Conservation (phyloP, 2,113 vertebrate genomes). For the Pseudorhombus dupliciocellatus region DNA sequence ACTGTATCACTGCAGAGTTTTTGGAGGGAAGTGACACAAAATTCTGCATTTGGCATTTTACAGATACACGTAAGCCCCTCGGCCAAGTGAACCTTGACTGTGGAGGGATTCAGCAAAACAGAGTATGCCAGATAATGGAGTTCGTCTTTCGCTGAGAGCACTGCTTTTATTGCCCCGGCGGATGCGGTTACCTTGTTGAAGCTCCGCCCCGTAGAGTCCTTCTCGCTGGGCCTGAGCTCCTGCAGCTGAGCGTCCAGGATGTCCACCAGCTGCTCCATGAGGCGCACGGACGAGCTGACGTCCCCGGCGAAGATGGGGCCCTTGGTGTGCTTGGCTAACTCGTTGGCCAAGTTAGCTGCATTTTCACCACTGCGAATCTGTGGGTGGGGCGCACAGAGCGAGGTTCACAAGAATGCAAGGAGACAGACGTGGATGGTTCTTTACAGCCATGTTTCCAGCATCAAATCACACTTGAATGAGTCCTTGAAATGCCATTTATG, state of each 20-base stretch:
- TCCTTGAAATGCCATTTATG: slow-evolving; percentile 29
- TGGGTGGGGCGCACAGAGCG: slow-evolving; percentile 24
- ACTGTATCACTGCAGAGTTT: background rate
- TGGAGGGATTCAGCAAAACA: background rate
- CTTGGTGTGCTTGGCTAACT: slow-evolving; percentile 97
- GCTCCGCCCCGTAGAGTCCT: slow-evolving; percentile 90
- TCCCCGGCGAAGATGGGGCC: slow-evolving; percentile 94
- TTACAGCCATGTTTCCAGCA: slow-evolving; percentile 16
- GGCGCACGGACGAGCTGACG: slow-evolving; percentile 92
- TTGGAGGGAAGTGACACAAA: background rate
- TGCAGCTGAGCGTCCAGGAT: slow-evolving; percentile 98
- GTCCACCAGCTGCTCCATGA: slow-evolving; percentile 98
- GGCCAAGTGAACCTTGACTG: slow-evolving; percentile 1
- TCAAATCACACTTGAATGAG: slow-evolving; percentile 39
- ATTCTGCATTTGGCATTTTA: background rate
- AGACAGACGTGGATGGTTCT: slow-evolving; percentile 35
- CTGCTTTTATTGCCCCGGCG: background rate
- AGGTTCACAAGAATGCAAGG: slow-evolving; percentile 18
- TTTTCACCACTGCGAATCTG: slow-evolving; percentile 98
- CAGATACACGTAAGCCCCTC: background rate
- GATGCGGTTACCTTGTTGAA: slow-evolving; percentile 91
- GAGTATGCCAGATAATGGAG: background rate
- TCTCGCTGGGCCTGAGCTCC: slow-evolving; percentile 93
- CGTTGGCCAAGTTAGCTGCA: slow-evolving; percentile 95
- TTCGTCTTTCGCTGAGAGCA: background rate